phyloP scores from a whole-genome alignment of 2,113 vertebrate species.

The Gnathonemus echidnorhynchus region DNA sequence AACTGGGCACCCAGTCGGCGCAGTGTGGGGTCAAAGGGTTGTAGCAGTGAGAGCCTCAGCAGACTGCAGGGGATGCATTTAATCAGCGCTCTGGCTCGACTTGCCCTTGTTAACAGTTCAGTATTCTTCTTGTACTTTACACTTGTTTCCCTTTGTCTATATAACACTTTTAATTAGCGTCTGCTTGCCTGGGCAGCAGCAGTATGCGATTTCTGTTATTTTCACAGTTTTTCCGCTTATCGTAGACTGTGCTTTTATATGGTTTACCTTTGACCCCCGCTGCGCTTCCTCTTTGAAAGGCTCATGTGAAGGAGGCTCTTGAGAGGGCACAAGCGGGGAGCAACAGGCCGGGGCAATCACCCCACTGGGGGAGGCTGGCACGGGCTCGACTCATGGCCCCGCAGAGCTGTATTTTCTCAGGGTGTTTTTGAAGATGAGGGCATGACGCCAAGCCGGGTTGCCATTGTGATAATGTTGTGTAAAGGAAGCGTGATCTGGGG shows the following conservation, averaged over 20 bases:
- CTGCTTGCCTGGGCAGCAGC: background rate
- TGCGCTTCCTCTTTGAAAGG: background rate
- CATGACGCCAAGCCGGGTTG: background rate
- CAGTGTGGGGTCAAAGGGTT: background rate
- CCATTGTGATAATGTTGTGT: slow-evolving; percentile 26
- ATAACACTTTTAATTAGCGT: background rate
- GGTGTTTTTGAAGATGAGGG: slow-evolving; percentile 13
- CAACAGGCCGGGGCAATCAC: background rate
- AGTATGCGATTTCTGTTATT: background rate
- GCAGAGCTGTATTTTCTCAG: slow-evolving; percentile 15
- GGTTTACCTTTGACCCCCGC: background rate
- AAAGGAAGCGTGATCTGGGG: slow-evolving; percentile 24
- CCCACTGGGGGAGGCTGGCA: background rate
- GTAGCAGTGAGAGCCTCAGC: background rate
- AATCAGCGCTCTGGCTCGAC: background rate
- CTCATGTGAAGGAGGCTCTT: background rate
- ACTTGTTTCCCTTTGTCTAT: background rate
- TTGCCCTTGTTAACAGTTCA: background rate
- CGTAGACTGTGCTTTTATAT: background rate
- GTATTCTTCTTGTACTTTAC: background rate
- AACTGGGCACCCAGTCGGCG: background rate
- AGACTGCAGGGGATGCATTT: background rate
- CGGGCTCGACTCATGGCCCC: too few relatives aligned
- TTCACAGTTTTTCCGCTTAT: background rate
- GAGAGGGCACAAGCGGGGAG: background rate